These are phyloP conservation scores for Miltochrista miniata DNA, from an alignment of 2,888 invertebrate genomes.

Conservation along the genomic window DNA sequence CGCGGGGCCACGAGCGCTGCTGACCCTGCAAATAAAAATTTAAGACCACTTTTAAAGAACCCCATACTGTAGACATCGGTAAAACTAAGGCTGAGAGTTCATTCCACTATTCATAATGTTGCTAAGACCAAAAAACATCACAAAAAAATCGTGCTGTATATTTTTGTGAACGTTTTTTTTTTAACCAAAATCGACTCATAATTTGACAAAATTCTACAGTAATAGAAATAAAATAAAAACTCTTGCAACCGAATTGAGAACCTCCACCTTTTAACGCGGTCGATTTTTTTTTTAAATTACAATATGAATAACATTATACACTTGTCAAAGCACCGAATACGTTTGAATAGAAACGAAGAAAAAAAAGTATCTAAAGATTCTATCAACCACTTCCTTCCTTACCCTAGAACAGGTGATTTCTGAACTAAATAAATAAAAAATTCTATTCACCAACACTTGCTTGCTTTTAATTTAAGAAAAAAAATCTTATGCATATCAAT, in stretches of 20 bases:
- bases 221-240: no score
- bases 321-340: constrained; percentile 39
- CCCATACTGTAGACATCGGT: no score
- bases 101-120: no score
- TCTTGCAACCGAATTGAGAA: neutral
- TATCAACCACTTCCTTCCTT: constrained; percentile 73
- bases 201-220: neutral
- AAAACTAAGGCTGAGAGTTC: no score
- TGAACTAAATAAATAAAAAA: constrained; percentile 49
- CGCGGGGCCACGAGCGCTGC: no score
- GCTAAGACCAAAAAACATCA: no score
- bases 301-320: constrained; percentile 22
- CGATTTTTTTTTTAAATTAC: neutral
- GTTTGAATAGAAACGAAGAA: constrained; percentile 39
- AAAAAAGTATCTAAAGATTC: constrained; percentile 37
- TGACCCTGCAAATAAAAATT: no score
- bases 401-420: constrained; percentile 69
- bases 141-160: no score
- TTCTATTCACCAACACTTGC: constrained; percentile 66
- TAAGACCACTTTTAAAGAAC: no score
- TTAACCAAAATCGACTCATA: neutral
- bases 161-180: no score
- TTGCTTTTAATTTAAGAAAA: constrained; percentile 41
- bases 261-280: neutral
- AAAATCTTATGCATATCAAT: constrained; percentile 48